Evolutionary conservation across 2,113 vertebrate genomes (phyloP), one percentile per base, ranked within the genome.

Genomic region (Lampris incognitus): DNA sequence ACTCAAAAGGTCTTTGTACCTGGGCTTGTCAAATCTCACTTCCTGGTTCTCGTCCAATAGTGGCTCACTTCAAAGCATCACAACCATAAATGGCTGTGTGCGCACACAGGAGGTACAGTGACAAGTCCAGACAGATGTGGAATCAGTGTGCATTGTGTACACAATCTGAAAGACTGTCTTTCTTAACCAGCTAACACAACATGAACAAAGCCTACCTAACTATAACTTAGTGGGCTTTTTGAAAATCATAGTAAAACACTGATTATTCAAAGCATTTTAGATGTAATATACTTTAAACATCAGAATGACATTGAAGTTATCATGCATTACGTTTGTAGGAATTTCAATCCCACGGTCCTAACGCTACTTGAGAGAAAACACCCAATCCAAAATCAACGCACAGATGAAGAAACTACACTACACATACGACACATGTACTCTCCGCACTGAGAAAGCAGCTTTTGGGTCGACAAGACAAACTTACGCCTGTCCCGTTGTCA

Each of bases 401-500:
- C 2, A 52, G 9, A 52, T 10, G 9, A 52, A 52, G 8, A 52
- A 52, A 9, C 6, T 10, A 10, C 13, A 10, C 50, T 7, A 38
- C 52, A 42, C 52, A 56, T 44, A 44, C 37, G 7, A 1, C 39
- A 59, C n/a, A 24, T 24, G 24, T 24, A 24, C 24, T 24, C 24
- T 24, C 24, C 24, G 24, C 24, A 24, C 24, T 24, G 24, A 24
- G 24, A 24, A 24, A 24, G 24, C 24, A 24, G 24, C 24, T 38
- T 8, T 11, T 46, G 7, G 6, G 0, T 58, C 24, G 24, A 24
- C 24, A 24, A 24, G 1, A 24, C 44, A 49, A 24, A 91, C 97
- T 94, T 89, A 97, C 97, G 95, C 97, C 97, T 1, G 97, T 98
- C 70, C 97, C 97, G 92, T 98, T 98, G 94, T 98, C 97, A 91